phyloP scores from a whole-genome alignment of 2,888 invertebrate species.

The Syrphus vitripennis region DNA sequence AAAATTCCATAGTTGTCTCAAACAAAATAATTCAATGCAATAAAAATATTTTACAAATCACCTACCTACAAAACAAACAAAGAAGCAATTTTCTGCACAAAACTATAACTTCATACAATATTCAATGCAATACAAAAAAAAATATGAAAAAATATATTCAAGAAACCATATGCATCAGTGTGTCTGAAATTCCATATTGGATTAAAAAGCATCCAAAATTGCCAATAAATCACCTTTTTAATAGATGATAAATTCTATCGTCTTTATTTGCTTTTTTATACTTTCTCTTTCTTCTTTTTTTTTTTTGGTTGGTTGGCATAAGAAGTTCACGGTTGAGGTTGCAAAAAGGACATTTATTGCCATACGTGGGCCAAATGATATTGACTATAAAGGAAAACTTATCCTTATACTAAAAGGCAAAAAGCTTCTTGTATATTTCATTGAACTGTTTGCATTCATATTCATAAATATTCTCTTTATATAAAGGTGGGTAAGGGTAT shows the following conservation, averaged over 20 bases:
- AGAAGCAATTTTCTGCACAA: not conserved
- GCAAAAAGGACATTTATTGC: constrained; percentile 15
- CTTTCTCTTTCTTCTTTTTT: not conserved
- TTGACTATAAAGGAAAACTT: not conserved
- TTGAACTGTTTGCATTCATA: not conserved
- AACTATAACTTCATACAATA: not conserved
- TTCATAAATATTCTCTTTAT: not conserved
- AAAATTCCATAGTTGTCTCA: too few species aligned
- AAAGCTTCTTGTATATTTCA: not conserved
- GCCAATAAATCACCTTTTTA: constrained; percentile 31
- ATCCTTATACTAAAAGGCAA: constrained; percentile 13
- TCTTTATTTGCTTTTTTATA: constrained; percentile 1
- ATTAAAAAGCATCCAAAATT: constrained; percentile 21
- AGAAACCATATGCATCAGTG: not conserved
- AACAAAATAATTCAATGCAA: too few species aligned
- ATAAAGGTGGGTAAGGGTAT: not conserved
- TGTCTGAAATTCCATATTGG: constrained; percentile 10
- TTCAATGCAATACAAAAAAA: not conserved
- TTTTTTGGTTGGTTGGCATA: too few species aligned
- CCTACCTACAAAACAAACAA: too few species aligned
- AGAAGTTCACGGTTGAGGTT: constrained; percentile 28
- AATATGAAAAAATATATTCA: not conserved
- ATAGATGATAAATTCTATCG: constrained; percentile 49
- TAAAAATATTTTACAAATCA: too few species aligned
- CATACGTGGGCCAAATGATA: constrained; percentile 20